These are phyloP conservation scores for Orius laevigatus DNA, from an alignment of 1,140 invertebrate species.

Conservation along the genomic window DNA sequence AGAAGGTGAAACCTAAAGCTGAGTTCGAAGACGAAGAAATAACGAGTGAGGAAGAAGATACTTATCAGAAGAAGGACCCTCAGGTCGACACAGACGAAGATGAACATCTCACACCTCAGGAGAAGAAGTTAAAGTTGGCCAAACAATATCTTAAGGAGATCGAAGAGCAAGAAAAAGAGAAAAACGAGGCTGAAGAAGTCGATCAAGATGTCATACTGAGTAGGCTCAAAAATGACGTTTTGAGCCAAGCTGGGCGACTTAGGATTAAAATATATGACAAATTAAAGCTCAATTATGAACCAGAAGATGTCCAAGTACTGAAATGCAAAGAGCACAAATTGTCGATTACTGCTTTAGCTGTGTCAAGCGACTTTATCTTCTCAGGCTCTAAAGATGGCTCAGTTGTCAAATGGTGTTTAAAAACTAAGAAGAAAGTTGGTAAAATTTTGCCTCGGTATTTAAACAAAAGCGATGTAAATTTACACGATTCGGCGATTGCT, in stretches of 20 bases:
- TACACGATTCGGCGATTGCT: conserved; percentile 41
- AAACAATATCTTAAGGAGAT: conserved; percentile 80
- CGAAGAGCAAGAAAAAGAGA: conserved; percentile 62
- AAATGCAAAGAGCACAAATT: conserved; percentile 50
- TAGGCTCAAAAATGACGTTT: conserved; percentile 61
- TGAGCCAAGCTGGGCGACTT: conserved; percentile 69
- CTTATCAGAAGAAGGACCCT: conserved; percentile 24
- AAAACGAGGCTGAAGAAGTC: conserved; percentile 44
- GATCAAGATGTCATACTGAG: conserved; percentile 49
- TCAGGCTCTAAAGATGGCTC: conserved; percentile 76
- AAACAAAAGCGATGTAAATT: conserved; percentile 21
- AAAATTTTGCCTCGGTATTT: conserved; percentile 23
- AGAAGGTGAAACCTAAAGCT: conserved; percentile 19
- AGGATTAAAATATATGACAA: conserved; percentile 52
- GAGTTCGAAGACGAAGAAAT: conserved; percentile 26
- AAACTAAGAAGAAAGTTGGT: conserved; percentile 28
- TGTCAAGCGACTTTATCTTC: conserved; percentile 61
- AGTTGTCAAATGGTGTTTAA: conserved; percentile 69
- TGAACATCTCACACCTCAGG: conserved; percentile 61
- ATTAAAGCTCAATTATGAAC: conserved; percentile 35
- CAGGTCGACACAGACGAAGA: conserved; percentile 37
- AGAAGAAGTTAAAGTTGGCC: conserved; percentile 73
- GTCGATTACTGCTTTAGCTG: conserved; percentile 63
- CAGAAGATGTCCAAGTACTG: conserved; percentile 23
- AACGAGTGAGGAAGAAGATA: conserved; percentile 32